Conservation (phyloP, 2,888 invertebrate genomes). For the Icerya purchasi region DNA sequence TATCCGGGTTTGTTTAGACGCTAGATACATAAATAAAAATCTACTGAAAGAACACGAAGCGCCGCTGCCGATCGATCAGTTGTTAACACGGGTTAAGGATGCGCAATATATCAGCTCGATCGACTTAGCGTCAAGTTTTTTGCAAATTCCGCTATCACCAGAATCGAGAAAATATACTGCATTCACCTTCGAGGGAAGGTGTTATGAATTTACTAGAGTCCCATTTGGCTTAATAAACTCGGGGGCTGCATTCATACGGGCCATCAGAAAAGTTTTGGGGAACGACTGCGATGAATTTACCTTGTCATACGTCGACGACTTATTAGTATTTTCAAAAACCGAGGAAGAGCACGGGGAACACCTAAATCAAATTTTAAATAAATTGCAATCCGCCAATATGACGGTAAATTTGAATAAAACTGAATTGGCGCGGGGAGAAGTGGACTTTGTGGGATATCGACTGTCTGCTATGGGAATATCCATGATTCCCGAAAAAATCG, state of each 20-base stretch:
- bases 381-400: background rate
- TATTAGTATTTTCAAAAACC: slow-evolving; percentile 3
- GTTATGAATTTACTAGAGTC: background rate
- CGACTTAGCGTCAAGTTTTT: background rate
- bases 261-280: background rate
- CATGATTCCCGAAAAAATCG: no score
- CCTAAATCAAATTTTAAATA: background rate
- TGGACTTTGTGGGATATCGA: background rate
- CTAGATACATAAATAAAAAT: background rate
- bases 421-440: background rate
- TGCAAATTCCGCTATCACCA: background rate
- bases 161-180: background rate
- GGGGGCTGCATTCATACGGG: background rate
- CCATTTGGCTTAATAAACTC: background rate
- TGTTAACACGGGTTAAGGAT: background rate
- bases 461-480: no score
- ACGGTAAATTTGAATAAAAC: background rate
- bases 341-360: background rate
- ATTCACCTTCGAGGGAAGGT: background rate
- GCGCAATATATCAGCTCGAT: background rate
- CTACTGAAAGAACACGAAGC: background rate
- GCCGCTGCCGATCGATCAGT: background rate
- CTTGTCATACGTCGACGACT: background rate
- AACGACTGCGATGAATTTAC: background rate
- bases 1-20: background rate